A percentile compares a stretch with the other conserved stretches of the same genome.
Conservation (phyloP, 2,113 vertebrate species). For the Scartelaos histophorus region DNA sequence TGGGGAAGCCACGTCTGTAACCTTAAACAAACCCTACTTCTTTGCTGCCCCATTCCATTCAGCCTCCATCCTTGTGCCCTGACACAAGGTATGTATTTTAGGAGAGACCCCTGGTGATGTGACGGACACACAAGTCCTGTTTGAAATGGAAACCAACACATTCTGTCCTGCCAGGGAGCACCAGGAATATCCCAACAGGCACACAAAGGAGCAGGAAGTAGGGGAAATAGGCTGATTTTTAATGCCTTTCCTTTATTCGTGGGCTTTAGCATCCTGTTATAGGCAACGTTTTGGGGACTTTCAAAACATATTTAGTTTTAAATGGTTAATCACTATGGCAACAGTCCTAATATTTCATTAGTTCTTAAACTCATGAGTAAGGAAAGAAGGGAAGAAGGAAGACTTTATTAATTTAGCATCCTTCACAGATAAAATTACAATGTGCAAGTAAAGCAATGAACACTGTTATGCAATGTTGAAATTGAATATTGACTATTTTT, state of each 20-base stretch:
- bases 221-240: constrained; percentile 66
- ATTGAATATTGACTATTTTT: background rate
- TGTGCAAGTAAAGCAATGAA: too few relatives aligned
- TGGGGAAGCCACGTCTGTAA: constrained; percentile 53
- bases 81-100: constrained; percentile 77
- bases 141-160: constrained; percentile 79
- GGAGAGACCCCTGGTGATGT: constrained; percentile 73
- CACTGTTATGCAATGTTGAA: background rate
- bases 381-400: too few relatives aligned
- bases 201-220: constrained; percentile 69
- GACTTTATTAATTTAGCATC: too few relatives aligned
- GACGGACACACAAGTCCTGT: constrained; percentile 72
- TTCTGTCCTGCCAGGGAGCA: constrained; percentile 62
- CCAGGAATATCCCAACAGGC: constrained; percentile 67
- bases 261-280: too few relatives aligned
- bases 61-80: constrained; percentile 44
- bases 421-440: too few relatives aligned
- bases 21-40: constrained; percentile 60
- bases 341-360: too few relatives aligned
- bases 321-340: too few relatives aligned
- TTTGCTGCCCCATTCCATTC: constrained; percentile 49
- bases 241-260: constrained; percentile 72
- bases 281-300: too few relatives aligned
- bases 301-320: too few relatives aligned
- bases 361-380: too few relatives aligned